Base-by-base conservation (phyloP, 2,113 vertebrate genomes). In the Pollachius pollachius region DNA sequence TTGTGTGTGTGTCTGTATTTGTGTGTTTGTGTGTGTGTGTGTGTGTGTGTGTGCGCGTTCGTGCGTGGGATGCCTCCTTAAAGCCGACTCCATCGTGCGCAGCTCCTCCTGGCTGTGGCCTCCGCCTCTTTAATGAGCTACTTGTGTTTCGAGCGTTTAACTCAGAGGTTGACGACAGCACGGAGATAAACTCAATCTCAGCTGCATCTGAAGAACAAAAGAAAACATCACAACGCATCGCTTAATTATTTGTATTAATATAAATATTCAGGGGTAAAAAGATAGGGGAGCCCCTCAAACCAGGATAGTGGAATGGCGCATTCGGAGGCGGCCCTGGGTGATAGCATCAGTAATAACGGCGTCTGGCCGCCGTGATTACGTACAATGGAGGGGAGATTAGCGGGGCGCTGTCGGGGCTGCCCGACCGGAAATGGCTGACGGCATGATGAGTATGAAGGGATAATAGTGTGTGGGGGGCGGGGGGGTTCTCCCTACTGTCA, bases 371-470 rank as follows among this genome's bases (percentile, higher is more conserved):
- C 11, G 41, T 48, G 41, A 48, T 48, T 48, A 1, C 6, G 9
- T 48, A 12, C 41, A 48, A 48, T 48, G 11, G 41, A 11, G 41
- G 41, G 30, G 41, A 48, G 41, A 48, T 48, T 48, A 48, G 41
- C 41, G 12, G 41, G 41, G 41, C 2, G 5, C 1, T 7, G 41
- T 7, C 11, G 1, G 41, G 41, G 41, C 41, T 13, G 41, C 41
- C 41, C 41, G 11, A 9, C 12, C 41, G 9, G 85, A 92, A 90
- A 91, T 87, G 84, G 87, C 90, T 89, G 90, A 91, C 87, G 90
- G 88, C 89, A 87, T 91, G 89, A 88, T 84, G 90, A 92, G 91
- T 91, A 92, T 92, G 91, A 91, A 91, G 89, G 85, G 86, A 90
- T 89, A 90, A 88, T 82, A 79, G 54, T 9, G 52, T 8, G 52